Percentiles rank a stretch among this genome's conserved stretches.
Conservation (phyloP, 2,113 vertebrate species). For the Damaliscus lunatus region DNA sequence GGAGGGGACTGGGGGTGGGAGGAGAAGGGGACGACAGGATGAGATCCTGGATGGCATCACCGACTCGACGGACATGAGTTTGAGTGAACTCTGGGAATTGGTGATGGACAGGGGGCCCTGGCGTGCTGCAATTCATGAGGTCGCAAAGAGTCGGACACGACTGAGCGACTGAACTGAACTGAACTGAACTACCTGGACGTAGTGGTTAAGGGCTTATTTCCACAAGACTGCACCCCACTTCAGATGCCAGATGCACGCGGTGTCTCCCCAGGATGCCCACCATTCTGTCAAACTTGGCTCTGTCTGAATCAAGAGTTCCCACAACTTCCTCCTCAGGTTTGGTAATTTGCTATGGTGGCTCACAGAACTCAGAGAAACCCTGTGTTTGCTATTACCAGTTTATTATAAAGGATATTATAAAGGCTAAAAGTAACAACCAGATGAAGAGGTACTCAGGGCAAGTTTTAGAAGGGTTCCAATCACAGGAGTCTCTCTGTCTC, state of each 20-base stretch:
- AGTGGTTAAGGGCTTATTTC: neutral
- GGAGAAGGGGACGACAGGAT: too few species aligned
- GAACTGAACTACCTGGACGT: neutral
- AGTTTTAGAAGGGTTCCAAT: neutral
- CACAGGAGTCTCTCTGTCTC: neutral
- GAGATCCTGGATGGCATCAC: too few species aligned
- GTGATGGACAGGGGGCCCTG: too few species aligned
- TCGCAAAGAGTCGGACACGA: too few species aligned
- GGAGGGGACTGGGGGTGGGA: too few species aligned
- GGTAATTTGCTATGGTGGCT: neutral
- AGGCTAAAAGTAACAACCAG: neutral
- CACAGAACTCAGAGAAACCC: neutral
- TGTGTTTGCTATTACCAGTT: neutral
- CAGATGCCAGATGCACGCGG: neutral
- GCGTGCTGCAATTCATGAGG: too few species aligned
- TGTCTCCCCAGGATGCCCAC: too few species aligned
- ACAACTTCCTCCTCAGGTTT: neutral
- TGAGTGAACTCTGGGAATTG: too few species aligned
- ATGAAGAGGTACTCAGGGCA: neutral
- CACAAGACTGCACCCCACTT: neutral
- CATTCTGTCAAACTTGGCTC: neutral
- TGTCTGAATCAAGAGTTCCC: neutral
- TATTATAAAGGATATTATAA: neutral
- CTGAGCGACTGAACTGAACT: too few species aligned
- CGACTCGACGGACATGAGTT: accelerated